A percentile compares a stretch with the other conserved stretches of the same genome.
These are phyloP conservation scores for Prosapia bicincta DNA, from an alignment of 2,888 invertebrate genomes.

Conservation along the genomic window DNA sequence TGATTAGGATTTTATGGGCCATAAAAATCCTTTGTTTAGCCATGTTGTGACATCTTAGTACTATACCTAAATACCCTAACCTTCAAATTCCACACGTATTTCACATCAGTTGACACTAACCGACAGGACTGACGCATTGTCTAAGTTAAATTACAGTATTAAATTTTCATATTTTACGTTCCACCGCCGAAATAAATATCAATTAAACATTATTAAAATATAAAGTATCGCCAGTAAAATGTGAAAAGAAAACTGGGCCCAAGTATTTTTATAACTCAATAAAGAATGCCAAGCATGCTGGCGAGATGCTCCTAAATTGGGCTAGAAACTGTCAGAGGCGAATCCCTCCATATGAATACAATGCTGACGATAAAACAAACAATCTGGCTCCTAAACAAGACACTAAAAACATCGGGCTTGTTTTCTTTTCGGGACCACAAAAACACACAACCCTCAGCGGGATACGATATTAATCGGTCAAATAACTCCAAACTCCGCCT, in stretches of 20 bases:
- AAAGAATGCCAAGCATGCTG: neutral
- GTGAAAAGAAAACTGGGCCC: neutral
- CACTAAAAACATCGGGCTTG: neutral
- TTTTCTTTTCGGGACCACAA: neutral
- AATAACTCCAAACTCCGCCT: neutral
- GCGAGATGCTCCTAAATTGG: neutral
- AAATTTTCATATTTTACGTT: neutral
- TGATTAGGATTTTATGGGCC: neutral
- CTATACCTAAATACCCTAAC: slow-evolving; percentile 4
- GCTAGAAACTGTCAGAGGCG: neutral
- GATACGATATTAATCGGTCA: neutral
- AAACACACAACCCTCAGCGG: slow-evolving; percentile 2
- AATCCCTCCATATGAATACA: neutral
- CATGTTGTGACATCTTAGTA: slow-evolving; percentile 1
- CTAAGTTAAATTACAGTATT: neutral
- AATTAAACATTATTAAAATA: neutral
- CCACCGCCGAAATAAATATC: neutral
- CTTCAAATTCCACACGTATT: neutral
- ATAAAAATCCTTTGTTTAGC: neutral
- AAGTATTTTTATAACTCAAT: neutral
- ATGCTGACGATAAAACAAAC: neutral
- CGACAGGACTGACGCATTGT: neutral
- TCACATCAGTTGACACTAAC: neutral
- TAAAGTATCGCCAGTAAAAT: neutral
- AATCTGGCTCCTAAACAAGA: neutral